These are phyloP conservation scores for Stegodyphus mimosarum DNA, from an alignment of 1,140 invertebrate species.

Conservation along the genomic window DNA sequence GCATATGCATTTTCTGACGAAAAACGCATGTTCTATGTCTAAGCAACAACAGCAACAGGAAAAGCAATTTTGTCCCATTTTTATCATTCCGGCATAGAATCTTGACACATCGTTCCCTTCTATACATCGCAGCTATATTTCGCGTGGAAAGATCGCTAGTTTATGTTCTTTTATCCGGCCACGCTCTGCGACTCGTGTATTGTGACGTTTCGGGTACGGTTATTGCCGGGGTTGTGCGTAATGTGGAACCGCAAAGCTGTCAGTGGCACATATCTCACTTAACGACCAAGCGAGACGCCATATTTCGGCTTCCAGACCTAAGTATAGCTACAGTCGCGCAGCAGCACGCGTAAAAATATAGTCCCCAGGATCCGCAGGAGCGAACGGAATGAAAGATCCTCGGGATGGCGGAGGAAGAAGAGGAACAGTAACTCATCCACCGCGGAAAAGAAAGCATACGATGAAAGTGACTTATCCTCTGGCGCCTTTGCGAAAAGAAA, in stretches of 20 bases:
- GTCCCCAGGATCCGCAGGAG: neutral
- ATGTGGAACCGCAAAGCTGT: slow-evolving; percentile 50
- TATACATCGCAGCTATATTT: slow-evolving; percentile 24
- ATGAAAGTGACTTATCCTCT: neutral
- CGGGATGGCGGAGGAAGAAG: neutral
- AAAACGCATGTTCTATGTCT: too few relatives aligned
- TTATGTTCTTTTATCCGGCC: slow-evolving; percentile 25
- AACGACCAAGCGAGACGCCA: slow-evolving; percentile 36
- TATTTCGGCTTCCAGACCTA: slow-evolving; percentile 34
- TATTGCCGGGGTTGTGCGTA: slow-evolving; percentile 20
- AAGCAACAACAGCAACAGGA: too few relatives aligned
- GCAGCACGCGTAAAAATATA: slow-evolving; percentile 29
- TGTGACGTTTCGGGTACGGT: slow-evolving; percentile 24
- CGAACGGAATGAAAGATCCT: neutral
- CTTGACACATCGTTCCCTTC: neutral
- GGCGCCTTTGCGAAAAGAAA: neutral
- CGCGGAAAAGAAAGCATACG: neutral
- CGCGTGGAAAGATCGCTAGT: slow-evolving; percentile 37
- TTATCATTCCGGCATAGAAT: slow-evolving; percentile 28
- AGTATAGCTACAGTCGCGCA: slow-evolving; percentile 26
- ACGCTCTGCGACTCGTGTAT: slow-evolving; percentile 20
- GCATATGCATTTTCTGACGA: too few relatives aligned
- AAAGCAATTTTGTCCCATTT: slow-evolving; percentile 29
- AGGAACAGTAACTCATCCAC: neutral
- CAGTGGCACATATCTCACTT: slow-evolving; percentile 55